Base-by-base conservation (phyloP, 2,113 vertebrate genomes). In the Bufo gargarizans region DNA sequence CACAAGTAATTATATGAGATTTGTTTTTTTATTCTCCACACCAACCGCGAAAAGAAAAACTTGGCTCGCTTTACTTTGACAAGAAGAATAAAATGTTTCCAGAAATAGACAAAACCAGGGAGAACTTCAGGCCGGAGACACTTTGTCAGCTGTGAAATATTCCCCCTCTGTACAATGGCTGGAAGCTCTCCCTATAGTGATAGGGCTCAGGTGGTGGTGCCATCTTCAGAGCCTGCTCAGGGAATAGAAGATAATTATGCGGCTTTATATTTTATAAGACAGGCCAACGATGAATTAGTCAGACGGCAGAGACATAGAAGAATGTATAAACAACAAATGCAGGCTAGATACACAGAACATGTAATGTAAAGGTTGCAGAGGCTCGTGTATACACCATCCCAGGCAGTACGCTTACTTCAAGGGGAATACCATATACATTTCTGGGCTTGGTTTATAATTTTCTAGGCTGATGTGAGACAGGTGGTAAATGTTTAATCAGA, bases 21-120 rank as follows among this genome's bases (percentile, higher is more conserved):
- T 71, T 71, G 13, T 71, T 4, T 71, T 22, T 11, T 76, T 76
- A 13, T 76, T 6, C 0, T 77, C 12, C 19, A 19, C 19, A 77
- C 47, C 49, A 43, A 45, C n/a, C 56, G 45, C 55, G 8, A 33
- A 33, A 22, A 45, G 14, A 43, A 43, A 16, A 58, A 59, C 56
- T 12, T 79, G 11, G 6, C 56, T 56, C 10, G 61, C 78, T 81
- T 81, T 61, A 43, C 50, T 22, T 14, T 59, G 56, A 81, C 78
- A 61, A n/a, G 33, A 55, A 59, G 58, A 81, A 81, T 81, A 59
- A 81, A 59, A 81, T 61, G 56, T 59, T 81, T 14, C 78, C 78
- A 61, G 33, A 59, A 81, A 59, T 81, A 59, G 33, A 45, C 56
- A 0, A 4, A 33, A 59, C 56, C 33, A 33, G 61, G 78, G 78